Conservation (phyloP, 1,140 invertebrate genomes). For the Lepidotrigona ventralis region DNA sequence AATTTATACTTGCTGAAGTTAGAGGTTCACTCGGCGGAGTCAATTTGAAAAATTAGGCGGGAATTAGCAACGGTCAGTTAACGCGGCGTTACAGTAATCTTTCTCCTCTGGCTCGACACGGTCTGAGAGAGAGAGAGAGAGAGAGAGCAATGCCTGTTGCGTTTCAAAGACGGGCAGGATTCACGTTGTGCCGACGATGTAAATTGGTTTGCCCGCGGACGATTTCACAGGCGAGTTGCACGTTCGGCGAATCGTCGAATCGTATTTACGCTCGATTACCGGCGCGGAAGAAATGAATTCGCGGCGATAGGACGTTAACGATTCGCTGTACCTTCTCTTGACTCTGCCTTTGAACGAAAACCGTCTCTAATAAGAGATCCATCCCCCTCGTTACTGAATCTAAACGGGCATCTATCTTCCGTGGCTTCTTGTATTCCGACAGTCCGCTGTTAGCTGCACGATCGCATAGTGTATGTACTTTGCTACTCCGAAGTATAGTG, state of each 20-base stretch:
- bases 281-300: neutral
- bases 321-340: neutral
- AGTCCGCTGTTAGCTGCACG: neutral
- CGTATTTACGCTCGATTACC: constrained; percentile 3
- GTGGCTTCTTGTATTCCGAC: constrained; percentile 34
- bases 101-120: neutral
- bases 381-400: neutral
- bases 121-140: neutral
- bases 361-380: neutral
- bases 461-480: neutral
- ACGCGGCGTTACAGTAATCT: no score
- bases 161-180: neutral
- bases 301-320: constrained; percentile 1
- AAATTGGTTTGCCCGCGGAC: neutral
- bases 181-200: neutral
- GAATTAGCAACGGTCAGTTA: no score
- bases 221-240: neutral
- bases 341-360: neutral
- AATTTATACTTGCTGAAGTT: no score
- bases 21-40: no score
- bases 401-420: neutral
- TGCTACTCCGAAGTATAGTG: neutral
- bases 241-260: neutral
- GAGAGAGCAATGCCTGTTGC: neutral
- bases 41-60: no score